phyloP scores from a whole-genome alignment of 2,113 vertebrate genomes.

The Saccopteryx bilineata region DNA sequence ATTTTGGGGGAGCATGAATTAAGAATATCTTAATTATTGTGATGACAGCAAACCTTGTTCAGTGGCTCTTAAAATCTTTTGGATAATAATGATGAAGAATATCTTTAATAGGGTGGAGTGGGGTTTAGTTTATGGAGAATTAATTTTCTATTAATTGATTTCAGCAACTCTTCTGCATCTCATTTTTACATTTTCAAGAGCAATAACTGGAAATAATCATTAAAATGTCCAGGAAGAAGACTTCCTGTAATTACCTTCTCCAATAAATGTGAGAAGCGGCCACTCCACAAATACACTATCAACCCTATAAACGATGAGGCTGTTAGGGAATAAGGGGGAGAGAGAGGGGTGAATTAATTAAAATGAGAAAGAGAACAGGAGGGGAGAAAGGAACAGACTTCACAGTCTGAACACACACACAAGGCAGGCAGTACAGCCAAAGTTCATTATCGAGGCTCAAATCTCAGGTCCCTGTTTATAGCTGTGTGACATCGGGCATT shows the following conservation, averaged over 20 bases:
- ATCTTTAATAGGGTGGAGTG: background rate
- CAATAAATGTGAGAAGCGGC: conserved; percentile 36
- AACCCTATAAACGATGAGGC: background rate
- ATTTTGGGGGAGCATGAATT: background rate
- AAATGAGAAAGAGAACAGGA: background rate
- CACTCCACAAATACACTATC: background rate
- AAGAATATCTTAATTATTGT: conserved; percentile 31
- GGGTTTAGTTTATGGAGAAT: conserved; percentile 16
- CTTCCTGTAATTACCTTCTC: conserved; percentile 23
- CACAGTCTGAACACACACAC: background rate
- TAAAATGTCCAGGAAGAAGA: background rate
- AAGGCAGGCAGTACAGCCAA: background rate
- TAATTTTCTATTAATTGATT: conserved; percentile 44
- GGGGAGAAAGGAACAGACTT: background rate
- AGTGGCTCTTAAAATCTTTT: conserved; percentile 45
- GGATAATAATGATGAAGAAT: conserved; percentile 45
- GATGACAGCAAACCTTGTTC: conserved; percentile 14
- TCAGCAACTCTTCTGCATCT: conserved; percentile 13
- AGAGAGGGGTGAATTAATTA: background rate
- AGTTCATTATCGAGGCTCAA: background rate
- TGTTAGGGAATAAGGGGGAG: background rate
- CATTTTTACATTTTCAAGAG: conserved; percentile 25
- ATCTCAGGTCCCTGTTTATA: background rate
- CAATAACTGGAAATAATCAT: conserved; percentile 24
- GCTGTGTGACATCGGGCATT: background rate